Conservation (phyloP, 1,140 invertebrate species). For the Euwallacea fornicatus region DNA sequence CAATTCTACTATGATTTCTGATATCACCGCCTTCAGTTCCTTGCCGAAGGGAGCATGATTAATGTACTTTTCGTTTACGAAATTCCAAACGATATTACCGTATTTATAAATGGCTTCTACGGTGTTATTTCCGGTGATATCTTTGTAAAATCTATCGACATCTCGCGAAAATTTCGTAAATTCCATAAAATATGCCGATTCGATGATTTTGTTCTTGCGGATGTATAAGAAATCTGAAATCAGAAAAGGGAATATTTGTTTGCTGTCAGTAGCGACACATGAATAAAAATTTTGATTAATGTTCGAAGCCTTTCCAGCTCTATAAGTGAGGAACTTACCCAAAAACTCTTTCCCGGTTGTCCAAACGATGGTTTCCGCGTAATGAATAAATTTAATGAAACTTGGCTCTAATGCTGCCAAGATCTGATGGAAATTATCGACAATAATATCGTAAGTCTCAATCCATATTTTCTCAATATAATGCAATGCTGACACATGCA, state of each 20-base stretch:
- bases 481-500: slow-evolving; percentile 74
- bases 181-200: slow-evolving; percentile 77
- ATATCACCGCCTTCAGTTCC: slow-evolving; percentile 68
- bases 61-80: slow-evolving; percentile 73
- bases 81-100: slow-evolving; percentile 63
- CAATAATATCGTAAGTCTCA: slow-evolving; percentile 61
- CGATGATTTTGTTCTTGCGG: slow-evolving; percentile 72
- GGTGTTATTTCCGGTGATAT: slow-evolving; percentile 71
- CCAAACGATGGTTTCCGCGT: slow-evolving; percentile 71
- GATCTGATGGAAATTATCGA: slow-evolving; percentile 69
- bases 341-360: slow-evolving; percentile 71
- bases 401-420: slow-evolving; percentile 73
- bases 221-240: slow-evolving; percentile 76
- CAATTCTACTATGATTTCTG: slow-evolving; percentile 70
- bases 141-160: slow-evolving; percentile 73
- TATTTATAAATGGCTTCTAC: slow-evolving; percentile 78
- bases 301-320: no score
- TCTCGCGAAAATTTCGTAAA: slow-evolving; percentile 78
- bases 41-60: slow-evolving; percentile 76
- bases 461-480: slow-evolving; percentile 74
- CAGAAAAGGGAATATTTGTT: slow-evolving; percentile 20
- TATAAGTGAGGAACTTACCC: slow-evolving; percentile 44
- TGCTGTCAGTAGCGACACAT: slow-evolving; percentile 10
- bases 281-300: not conserved
- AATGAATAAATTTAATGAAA: slow-evolving; percentile 74